Evolutionary conservation across 1,140 invertebrate species (phyloP), one percentile per base, ranked within the genome.

Genomic region (Venustaconcha ellipsiformis): DNA sequence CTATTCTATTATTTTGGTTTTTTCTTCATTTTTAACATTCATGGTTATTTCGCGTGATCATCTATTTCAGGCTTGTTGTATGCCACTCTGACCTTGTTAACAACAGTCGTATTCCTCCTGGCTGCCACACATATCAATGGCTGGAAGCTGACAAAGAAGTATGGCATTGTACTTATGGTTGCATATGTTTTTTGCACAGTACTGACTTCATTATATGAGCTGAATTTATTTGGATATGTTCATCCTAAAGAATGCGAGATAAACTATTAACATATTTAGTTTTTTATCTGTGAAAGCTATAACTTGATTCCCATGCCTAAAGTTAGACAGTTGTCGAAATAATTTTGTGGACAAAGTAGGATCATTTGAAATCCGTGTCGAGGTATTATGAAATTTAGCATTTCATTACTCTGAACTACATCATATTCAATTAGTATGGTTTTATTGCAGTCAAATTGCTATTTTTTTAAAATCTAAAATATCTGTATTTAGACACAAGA

Each of bases 201-300:
- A 3, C 68, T 89, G 11, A 83, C 88, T 0, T 84, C 84, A 6
- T 57, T 89, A n/a, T 90, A 88, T 82, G 88, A 89, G 78, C 80
- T 89, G 17, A 89, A 90, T 76, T 70, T 89, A 18, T 89, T 90
- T 80, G 88, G 88, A 1, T 86, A 88, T 76, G 87, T 90, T 67
- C 86, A 89, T 66, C 87, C 85, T 13, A 76, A 79, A 26, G 84
- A 86, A 66, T 90, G 88, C 74, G 67, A 65, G 5, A 78, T 78
- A 62, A 72, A 71, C 23, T 85, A 83, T 64, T 82, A 71, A 57
- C 37, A 48, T 48, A 48, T 48, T 48, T 48, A 8, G 37, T 11
- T 48, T 48, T 48, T 48, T 1, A 48, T 48, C 37, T 48, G 37
- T 48, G 37, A 48, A 48, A 48, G 37, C 37, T 48, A 6, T 48